Evolutionary conservation across 2,888 invertebrate genomes (phyloP), one percentile per base, ranked within the genome.

Genomic region (Dynastes tityus): DNA sequence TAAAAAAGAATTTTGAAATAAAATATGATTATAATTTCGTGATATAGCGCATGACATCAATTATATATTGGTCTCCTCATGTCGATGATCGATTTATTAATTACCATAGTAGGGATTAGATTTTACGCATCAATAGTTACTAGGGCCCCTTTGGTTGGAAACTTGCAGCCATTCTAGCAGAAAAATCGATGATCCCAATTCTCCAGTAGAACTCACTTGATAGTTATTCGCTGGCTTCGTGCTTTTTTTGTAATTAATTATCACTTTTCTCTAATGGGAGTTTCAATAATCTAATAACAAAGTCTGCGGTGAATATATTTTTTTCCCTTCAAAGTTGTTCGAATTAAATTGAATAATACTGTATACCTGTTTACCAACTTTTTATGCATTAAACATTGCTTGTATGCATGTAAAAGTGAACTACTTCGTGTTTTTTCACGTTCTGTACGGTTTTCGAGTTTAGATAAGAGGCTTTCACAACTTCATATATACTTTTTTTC

Each of bases 141-240:
- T 71, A 79, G 75, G 74, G 78, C 70, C 74, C 80, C 79, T 78
- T 79, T 79, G 81, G 80, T 80, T 78, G 80, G 70, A 79, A 76
- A 80, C 80, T 79, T 78, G 80, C 71, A 78, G 65, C 80, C 75
- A 79, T 78, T 82, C 81, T 82, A 80, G 77, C 81, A 82, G 82
- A 82, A 82, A 82, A 82, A 82, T 82, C 81, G 81, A 82, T 82
- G 82, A 79, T 80, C 79, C 78, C 80, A 79, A 79, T 80, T 82
- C 81, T 81, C 80, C 79, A 78, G 77, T 76, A 75, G 80, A 76
- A 11, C 73, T n/a, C 0, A 45, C 45, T 45, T 11, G 45, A 45
- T 16, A 22, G 55, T 51, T 16, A 68, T n/a, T 22, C n/a, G 45
- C 22, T 49, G 45, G n/a, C 65, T 64, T 64, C 64, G 27, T 76